Conservation (phyloP, 2,797 vertebrate genomes). For the Vireo griseus region DNA sequence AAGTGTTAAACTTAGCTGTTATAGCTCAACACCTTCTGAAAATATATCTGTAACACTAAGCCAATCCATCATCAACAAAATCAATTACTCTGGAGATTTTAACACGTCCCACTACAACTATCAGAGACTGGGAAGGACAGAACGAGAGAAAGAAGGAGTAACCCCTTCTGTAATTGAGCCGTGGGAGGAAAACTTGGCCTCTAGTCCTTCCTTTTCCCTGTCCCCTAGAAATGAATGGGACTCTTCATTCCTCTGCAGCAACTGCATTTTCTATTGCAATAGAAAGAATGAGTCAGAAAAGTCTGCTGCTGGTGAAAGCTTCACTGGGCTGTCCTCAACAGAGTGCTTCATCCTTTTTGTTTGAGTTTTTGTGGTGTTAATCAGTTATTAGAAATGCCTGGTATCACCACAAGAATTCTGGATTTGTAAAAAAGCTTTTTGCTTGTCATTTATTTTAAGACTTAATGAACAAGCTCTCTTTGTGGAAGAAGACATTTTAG, state of each 20-base stretch:
- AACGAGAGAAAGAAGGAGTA: not conserved
- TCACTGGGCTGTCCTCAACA: not conserved
- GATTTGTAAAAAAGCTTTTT: not conserved
- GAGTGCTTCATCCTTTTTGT: not conserved
- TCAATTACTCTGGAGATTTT: not conserved
- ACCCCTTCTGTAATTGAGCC: not conserved
- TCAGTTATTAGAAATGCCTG: not conserved
- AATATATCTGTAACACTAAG: not conserved
- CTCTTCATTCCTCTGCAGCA: slow-evolving; percentile 25
- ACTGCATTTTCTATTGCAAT: not conserved
- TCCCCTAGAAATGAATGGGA: not conserved
- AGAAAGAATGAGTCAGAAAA: slow-evolving; percentile 27
- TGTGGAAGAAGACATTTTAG: slow-evolving; percentile 8
- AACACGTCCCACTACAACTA: not conserved
- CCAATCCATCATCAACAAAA: not conserved
- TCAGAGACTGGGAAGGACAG: not conserved
- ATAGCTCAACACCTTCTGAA: not conserved
- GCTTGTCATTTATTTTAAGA: slow-evolving; percentile 31
- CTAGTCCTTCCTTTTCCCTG: not conserved
- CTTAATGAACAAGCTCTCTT: slow-evolving; percentile 12
- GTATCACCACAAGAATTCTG: not conserved
- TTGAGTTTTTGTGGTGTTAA: not conserved
- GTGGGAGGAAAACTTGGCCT: not conserved
- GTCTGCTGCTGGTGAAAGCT: slow-evolving; percentile 14
- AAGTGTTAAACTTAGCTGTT: not conserved